A percentile compares a stretch with the other conserved stretches of the same genome.
These are phyloP conservation scores for Bombus haemorrhoidalis DNA, from an alignment of 1,140 invertebrate species.

Conservation along the genomic window DNA sequence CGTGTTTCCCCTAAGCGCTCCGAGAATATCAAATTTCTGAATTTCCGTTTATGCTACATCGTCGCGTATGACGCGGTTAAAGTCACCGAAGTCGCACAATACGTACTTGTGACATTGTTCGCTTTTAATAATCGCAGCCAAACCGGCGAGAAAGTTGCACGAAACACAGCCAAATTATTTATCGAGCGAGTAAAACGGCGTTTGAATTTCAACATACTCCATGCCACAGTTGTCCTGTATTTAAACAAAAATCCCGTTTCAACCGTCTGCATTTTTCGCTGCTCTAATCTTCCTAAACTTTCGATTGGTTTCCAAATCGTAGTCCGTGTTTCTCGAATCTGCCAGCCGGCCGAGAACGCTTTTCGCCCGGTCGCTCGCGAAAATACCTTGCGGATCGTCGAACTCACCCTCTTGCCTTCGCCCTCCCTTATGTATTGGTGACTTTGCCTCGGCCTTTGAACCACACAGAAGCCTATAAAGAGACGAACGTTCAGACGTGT, in stretches of 20 bases:
- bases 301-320: slow-evolving; percentile 15
- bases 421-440: slow-evolving; percentile 89
- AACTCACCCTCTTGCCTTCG: slow-evolving; percentile 88
- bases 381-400: slow-evolving; percentile 53
- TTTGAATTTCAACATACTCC: not conserved
- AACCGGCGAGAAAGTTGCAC: not conserved
- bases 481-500: slow-evolving; percentile 64
- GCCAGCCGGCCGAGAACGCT: not conserved
- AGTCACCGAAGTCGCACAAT: not conserved
- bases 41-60: not conserved
- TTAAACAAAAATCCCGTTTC: not conserved
- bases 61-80: not conserved
- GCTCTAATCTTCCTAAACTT: not conserved
- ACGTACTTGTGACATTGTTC: not conserved
- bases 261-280: not conserved
- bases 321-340: not conserved
- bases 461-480: slow-evolving; percentile 89
- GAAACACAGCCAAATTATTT: not conserved
- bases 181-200: not conserved
- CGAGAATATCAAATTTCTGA: not conserved
- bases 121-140: not conserved
- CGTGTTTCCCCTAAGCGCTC: not conserved
- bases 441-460: slow-evolving; percentile 89
- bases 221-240: too few relatives aligned
- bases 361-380: slow-evolving; percentile 27